phyloP scores from a whole-genome alignment of 2,797 vertebrate species.

The Fratercula arctica region DNA sequence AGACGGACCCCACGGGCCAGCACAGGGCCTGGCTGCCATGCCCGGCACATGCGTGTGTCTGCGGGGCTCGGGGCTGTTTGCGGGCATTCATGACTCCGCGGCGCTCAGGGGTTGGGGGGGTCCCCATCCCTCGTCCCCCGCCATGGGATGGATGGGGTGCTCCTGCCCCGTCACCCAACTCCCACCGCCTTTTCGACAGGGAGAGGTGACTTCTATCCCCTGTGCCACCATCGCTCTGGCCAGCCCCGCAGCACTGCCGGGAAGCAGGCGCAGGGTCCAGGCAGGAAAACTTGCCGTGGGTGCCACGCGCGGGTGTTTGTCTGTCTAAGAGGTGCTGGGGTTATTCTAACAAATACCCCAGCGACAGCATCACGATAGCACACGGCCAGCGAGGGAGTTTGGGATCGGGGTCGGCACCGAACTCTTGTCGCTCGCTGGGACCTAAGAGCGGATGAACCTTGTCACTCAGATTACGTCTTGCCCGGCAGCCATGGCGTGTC shows the following conservation, averaged over 20 bases:
- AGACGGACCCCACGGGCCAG: background rate
- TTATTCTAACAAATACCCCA: too few species aligned
- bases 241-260: accelerated
- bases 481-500: background rate
- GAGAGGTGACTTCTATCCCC: too few species aligned
- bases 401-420: background rate
- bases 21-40: background rate
- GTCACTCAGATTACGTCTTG: accelerated
- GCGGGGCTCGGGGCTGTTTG: background rate
- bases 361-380: accelerated
- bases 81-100: accelerated
- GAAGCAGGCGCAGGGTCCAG: accelerated
- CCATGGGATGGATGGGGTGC: background rate
- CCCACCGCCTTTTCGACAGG: accelerated
- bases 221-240: background rate
- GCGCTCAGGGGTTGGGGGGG: background rate
- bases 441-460: background rate
- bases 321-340: background rate
- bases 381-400: accelerated
- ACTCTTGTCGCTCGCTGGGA: accelerated
- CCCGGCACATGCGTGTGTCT: background rate
- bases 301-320: accelerated
- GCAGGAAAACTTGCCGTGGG: background rate
- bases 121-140: background rate
- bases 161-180: background rate